Conservation (phyloP, 2,113 vertebrate species). For the Myxocyprinus asiaticus region DNA sequence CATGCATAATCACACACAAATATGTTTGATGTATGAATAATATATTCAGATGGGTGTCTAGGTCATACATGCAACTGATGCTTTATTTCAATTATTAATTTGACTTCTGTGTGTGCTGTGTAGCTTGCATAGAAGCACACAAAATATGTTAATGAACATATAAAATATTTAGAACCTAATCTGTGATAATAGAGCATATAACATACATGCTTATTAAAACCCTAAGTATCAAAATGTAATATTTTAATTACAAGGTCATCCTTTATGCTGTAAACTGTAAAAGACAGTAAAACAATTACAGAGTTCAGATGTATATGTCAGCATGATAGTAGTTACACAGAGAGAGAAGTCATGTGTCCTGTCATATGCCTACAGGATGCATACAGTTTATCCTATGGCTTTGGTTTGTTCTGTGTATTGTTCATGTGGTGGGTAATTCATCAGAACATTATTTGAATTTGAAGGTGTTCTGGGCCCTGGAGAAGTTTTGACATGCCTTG, state of each 20-base stretch:
- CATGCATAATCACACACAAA: conserved; percentile 26
- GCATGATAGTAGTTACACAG: no score
- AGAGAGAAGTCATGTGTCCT: not conserved
- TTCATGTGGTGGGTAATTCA: not conserved
- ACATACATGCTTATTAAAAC: conserved; percentile 48
- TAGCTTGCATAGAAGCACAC: conserved; percentile 20
- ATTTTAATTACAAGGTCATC: conserved; percentile 39
- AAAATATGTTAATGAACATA: conserved; percentile 44
- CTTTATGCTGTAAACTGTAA: conserved; percentile 23
- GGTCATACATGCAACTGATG: conserved; percentile 18
- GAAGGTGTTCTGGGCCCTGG: not conserved
- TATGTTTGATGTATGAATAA: conserved; percentile 11
- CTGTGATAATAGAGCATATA: conserved; percentile 52
- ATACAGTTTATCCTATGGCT: conserved; percentile 10
- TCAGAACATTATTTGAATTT: not conserved
- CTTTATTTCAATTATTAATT: conserved; percentile 30
- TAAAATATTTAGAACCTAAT: conserved; percentile 54
- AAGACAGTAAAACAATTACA: not conserved
- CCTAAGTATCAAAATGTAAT: conserved; percentile 30
- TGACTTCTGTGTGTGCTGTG: not conserved
- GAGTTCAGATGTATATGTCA: no score
- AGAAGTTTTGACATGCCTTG: no score
- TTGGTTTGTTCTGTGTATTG: no score
- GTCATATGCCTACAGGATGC: not conserved
- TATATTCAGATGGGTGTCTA: conserved; percentile 12